Percentiles rank a stretch among this genome's conserved stretches.
These are phyloP conservation scores for Diarsia dahlii DNA, from an alignment of 2,888 invertebrate species.

Conservation along the genomic window DNA sequence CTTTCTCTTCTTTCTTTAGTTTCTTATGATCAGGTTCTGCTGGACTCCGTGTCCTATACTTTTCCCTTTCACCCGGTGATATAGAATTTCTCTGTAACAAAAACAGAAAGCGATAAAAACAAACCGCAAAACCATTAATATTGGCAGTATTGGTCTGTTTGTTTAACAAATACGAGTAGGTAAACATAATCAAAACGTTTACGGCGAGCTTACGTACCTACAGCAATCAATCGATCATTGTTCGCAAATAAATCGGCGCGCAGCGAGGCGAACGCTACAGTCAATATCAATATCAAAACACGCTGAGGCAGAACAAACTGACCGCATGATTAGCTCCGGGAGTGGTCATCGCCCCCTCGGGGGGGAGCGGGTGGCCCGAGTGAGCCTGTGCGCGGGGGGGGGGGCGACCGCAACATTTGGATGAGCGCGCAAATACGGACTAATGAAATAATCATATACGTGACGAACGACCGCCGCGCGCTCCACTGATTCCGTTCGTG, in stretches of 20 bases:
- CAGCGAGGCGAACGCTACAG: slow-evolving; percentile 88
- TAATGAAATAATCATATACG: slow-evolving; percentile 91
- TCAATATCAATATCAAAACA: slow-evolving; percentile 91
- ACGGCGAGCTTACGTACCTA: slow-evolving; percentile 85
- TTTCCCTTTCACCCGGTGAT: slow-evolving; percentile 95
- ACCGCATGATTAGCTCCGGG: slow-evolving; percentile 91
- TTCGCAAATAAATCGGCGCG: slow-evolving; percentile 90
- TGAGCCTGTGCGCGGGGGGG: slow-evolving; percentile 48
- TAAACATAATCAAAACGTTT: slow-evolving; percentile 90
- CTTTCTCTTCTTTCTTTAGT: slow-evolving; percentile 96
- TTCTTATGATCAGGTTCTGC: slow-evolving; percentile 93
- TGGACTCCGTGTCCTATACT: slow-evolving; percentile 95
- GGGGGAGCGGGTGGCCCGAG: slow-evolving; percentile 57
- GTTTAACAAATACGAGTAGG: slow-evolving; percentile 84
- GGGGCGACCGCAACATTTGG: slow-evolving; percentile 84
- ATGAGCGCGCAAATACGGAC: slow-evolving; percentile 89
- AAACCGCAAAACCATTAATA: slow-evolving; percentile 71
- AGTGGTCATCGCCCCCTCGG: slow-evolving; percentile 86
- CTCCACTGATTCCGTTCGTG: slow-evolving; percentile 82
- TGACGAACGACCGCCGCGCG: slow-evolving; percentile 84
- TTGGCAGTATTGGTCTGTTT: slow-evolving; percentile 76
- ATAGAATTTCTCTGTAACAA: slow-evolving; percentile 95
- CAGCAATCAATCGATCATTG: slow-evolving; percentile 90
- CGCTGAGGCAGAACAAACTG: slow-evolving; percentile 91
- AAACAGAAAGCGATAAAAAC: slow-evolving; percentile 70